These are phyloP conservation scores for Julus scanicus DNA, from an alignment of 2,888 invertebrate genomes.

Conservation along the genomic window DNA sequence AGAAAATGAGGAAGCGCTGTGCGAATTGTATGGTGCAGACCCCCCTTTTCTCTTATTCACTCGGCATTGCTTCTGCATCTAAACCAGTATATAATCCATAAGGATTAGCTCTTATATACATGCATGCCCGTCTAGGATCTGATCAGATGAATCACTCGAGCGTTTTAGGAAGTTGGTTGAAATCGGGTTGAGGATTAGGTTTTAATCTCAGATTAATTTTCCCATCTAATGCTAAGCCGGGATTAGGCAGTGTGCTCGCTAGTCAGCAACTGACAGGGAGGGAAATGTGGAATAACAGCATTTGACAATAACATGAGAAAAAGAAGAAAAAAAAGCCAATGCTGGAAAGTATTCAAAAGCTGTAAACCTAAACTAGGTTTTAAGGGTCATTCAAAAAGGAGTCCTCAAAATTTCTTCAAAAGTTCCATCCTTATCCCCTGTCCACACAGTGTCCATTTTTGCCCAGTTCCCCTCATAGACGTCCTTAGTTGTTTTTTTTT, in stretches of 20 bases:
- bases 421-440: no score
- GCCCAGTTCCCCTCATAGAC: no score
- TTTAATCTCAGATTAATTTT: slow-evolving; percentile 53
- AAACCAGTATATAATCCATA: slow-evolving; percentile 1
- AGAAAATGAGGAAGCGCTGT: neutral
- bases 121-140: neutral
- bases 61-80: neutral
- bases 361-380: neutral
- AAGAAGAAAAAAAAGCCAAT: neutral
- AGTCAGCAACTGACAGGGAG: slow-evolving; percentile 13
- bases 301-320: neutral
- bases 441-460: no score
- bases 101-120: slow-evolving; percentile 1
- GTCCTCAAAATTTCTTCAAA: no score
- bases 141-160: slow-evolving; percentile 48
- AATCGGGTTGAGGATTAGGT: slow-evolving; percentile 30
- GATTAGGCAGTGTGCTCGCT: slow-evolving; percentile 25
- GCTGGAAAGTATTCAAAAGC: neutral
- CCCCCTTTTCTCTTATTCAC: neutral
- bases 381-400: no score
- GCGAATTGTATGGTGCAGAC: neutral
- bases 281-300: neutral
- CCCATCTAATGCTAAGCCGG: slow-evolving; percentile 49
- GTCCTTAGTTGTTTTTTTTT: no score
- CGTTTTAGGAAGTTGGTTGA: slow-evolving; percentile 37